Percentiles rank a stretch among this genome's conserved stretches.
These are phyloP conservation scores for Psephotus haematonotus DNA, from an alignment of 2,113 vertebrate genomes.

Conservation along the genomic window DNA sequence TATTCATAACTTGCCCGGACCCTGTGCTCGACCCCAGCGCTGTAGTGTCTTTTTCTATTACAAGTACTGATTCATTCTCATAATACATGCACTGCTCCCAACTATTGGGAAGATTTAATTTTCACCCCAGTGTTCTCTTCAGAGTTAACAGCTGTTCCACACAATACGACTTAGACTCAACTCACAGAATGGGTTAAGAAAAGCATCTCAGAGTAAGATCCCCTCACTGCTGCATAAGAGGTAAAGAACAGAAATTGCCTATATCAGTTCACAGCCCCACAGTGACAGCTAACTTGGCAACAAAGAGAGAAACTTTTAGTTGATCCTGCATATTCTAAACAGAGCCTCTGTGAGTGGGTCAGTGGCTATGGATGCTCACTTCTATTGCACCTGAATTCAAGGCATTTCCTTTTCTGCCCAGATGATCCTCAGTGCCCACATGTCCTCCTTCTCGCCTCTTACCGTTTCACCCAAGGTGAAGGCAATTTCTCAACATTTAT, in stretches of 20 bases:
- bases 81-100: rapidly evolving
- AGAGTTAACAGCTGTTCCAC: not conserved
- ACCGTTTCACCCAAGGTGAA: not conserved
- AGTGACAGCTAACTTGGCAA: not conserved
- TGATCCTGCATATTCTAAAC: not conserved
- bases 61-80: not conserved
- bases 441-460: not conserved
- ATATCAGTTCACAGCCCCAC: not conserved
- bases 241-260: not conserved
- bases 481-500: not conserved
- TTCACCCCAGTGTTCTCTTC: not conserved
- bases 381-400: not conserved
- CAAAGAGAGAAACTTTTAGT: not conserved
- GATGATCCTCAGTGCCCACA: not conserved
- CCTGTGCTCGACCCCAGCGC: rapidly evolving
- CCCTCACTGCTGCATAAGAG: not conserved
- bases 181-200: not conserved
- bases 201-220: not conserved
- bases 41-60: not conserved
- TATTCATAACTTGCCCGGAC: not conserved
- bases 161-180: not conserved
- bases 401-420: not conserved
- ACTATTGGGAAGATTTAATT: not conserved
- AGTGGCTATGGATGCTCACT: not conserved
- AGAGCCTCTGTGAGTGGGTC: not conserved